Conservation (phyloP, 2,113 vertebrate genomes). For the Oreochromis spilurus region DNA sequence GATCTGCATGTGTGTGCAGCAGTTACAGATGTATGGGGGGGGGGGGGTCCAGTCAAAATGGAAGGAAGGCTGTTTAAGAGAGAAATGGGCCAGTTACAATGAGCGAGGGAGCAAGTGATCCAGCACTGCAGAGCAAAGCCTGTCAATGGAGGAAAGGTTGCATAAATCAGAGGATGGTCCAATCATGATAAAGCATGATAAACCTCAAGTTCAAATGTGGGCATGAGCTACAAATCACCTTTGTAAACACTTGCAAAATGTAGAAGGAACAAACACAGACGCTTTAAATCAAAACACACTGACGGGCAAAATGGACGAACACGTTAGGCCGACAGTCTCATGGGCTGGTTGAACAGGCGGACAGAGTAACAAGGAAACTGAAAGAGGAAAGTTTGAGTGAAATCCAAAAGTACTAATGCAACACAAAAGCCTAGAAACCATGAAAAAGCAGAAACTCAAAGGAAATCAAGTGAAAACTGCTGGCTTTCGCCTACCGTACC, state of each 20-base stretch:
- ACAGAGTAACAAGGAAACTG: slow-evolving; percentile 46
- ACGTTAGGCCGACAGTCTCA: slow-evolving; percentile 35
- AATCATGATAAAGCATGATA: slow-evolving; percentile 45
- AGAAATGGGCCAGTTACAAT: slow-evolving; percentile 66
- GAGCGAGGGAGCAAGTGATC: slow-evolving; percentile 49
- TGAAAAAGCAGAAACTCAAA: slow-evolving; percentile 61
- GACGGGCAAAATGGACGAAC: slow-evolving; percentile 39
- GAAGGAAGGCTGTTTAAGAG: slow-evolving; percentile 21
- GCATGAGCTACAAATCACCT: slow-evolving; percentile 69
- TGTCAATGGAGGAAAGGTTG: slow-evolving; percentile 55
- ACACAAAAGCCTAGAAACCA: slow-evolving; percentile 48
- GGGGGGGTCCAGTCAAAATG: neutral
- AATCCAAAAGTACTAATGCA: neutral
- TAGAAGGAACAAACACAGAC: slow-evolving; percentile 50
- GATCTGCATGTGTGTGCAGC: slow-evolving; percentile 13
- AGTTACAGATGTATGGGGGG: slow-evolving; percentile 13
- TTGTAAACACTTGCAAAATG: slow-evolving; percentile 81
- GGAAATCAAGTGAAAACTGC: slow-evolving; percentile 74
- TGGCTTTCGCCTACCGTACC: slow-evolving; percentile 97
- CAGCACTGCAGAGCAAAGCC: slow-evolving; percentile 55
- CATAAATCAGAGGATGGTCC: slow-evolving; percentile 62
- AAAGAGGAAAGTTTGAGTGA: slow-evolving; percentile 25
- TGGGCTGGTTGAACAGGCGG: slow-evolving; percentile 34
- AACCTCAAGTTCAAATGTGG: slow-evolving; percentile 61
- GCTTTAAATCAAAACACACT: slow-evolving; percentile 35